Evolutionary conservation across 2,797 vertebrate species (phyloP), one percentile per base, ranked within the genome.

Genomic region (Darevskia nairensis): DNA sequence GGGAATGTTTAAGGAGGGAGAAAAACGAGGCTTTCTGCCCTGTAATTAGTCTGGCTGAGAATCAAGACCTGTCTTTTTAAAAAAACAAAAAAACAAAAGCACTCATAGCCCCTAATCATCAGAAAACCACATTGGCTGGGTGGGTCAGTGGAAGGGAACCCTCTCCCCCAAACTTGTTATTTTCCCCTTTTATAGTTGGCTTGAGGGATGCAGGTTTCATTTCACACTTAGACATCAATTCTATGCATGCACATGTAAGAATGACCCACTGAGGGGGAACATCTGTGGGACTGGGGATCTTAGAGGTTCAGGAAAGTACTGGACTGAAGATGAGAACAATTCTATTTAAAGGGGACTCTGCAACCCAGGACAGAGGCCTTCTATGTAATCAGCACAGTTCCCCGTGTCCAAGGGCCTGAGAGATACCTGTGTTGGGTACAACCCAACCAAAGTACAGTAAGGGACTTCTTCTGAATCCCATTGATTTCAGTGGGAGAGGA

Each of bases 31-130:
- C 69, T 10, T 86, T 3, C 39, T 0, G 17, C 85, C 72, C 32
- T 94, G 27, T 94, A 94, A 96, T 96, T 95, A 95, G 0, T 6
- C 6, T 82, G 82, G 61, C 79, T 46, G 25, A 19, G 19, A 29
- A 13, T 83, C 80, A 3, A 11, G 68, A 55, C 78, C 59, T 39
- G 0, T 23, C 85, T 85, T 89, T 66, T n/a, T 11, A 19, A 76
- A 69, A 11, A 13, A 1, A 50, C 4, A 21, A 72, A 61, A 29
- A 9, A 29, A 19, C 69, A 61, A 17, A 61, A 61, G 19, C 59
- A 61, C 59, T 66, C 25, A 9, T 27, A 76, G 23, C 79, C 77
- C 68, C 88, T 90, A 77, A 92, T 92, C 88, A 93, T 55, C 21
- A 15, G 76, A 55, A 0, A 1, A 9, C 82, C 39, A 41, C 9